Evolutionary conservation across 1,140 invertebrate genomes (phyloP), one percentile per base, ranked within the genome.

Genomic region (Bombyx mandarina): DNA sequence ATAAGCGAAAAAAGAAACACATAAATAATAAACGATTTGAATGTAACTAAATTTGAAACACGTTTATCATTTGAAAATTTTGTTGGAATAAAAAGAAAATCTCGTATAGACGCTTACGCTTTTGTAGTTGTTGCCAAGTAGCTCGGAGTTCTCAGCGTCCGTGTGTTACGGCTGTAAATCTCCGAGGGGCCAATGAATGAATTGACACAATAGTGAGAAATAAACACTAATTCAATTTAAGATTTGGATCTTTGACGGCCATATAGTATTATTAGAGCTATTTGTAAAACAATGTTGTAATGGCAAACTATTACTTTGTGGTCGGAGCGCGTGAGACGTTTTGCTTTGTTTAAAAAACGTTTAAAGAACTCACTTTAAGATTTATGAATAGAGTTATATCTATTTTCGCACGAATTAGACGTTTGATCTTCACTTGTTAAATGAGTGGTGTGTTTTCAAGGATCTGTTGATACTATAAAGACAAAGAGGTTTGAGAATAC

Each of bases 171-270:
- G 47, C 54, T 54, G 57, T 67, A 58, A 61, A 58, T 60, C 59
- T 35, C 57, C 54, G 10, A 58, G 51, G 42, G 52, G 54, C 59
- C 58, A 56, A 68, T 69, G 60, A 67, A 68, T 72, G 66, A 69
- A 67, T 71, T 69, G 58, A 57, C 60, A 75, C 72, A 80, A 77
- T 77, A 70, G 72, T 80, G 77, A 68, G 77, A 80, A 54, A 51
- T 35, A 60, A 67, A 65, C 52, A 57, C 22, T 60, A 65, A 68
- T 69, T 67, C 61, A 66, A 74, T 74, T 69, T 70, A 35, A 73
- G 74, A 73, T 77, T 66, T 58, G 55, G 64, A 80, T 78, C 75
- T 66, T 50, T 61, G 51, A 61, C 60, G 72, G 58, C 67, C 67
- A 77, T 67, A 69, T 69, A 61, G 59, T 62, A 60, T 70, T 70